Evolutionary conservation across 2,888 invertebrate species (phyloP), one percentile per base, ranked within the genome.

Genomic region (Aphidoletes aphidimyza): DNA sequence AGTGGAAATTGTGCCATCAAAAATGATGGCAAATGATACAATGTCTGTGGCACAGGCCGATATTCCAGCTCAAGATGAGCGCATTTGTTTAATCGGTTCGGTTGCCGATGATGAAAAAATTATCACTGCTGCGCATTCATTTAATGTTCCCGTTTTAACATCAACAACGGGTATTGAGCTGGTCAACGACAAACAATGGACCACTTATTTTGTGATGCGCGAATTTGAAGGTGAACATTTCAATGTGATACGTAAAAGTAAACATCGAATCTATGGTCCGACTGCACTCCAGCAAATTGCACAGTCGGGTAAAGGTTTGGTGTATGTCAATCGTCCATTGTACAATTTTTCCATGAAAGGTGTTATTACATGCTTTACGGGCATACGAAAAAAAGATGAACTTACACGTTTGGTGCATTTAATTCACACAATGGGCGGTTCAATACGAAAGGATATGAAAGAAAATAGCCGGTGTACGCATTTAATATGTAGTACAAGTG

Each of bases 361-460:
- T 86, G 93, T 96, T 84, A 94, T 96, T 88, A 94, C 97, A 87
- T 97, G 97, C 90, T 97, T 98, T 91, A 97, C 97, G 85, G 97
- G 97, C 85, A 97, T 98, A 90, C 92, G 96, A 87, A 94, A 94
- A 89, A 96, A 95, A 89, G 95, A 96, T 90, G 96, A 97, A 91
- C 91, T 98, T 97, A 94, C 94, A 88, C 93, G 93, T 89, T 92
- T 98, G 89, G 95, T 97, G 87, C 95, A 95, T 87, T 92, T 97
- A 89, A 95, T 98, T 87, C 98, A 98, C 91, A 95, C 95, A 89
- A 98, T 98, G 98, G 98, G 98, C 87, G 98, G 98, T 84, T 97
- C 97, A 87, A 96, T 98, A 88, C 93, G 97, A 86, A 96, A 95
- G 91, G 97, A 98, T 89, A 94, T 97, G 93, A 94, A 94, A 86